Percentiles rank a stretch among this genome's conserved stretches.
These are phyloP conservation scores for Tarsius wallacei DNA, from an alignment of 2,797 vertebrate species.

Conservation along the genomic window DNA sequence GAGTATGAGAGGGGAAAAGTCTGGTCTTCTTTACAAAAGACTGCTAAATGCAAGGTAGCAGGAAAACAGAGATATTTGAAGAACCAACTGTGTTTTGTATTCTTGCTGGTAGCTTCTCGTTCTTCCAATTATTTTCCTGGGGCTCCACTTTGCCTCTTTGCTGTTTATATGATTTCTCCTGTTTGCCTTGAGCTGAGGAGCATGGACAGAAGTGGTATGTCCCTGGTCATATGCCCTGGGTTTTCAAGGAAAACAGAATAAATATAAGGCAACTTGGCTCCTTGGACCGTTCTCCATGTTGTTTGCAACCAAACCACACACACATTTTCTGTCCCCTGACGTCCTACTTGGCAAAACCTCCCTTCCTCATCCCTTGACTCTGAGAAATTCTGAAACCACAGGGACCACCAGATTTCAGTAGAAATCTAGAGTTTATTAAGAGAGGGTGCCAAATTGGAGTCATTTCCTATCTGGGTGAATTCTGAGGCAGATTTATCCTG, in stretches of 20 bases:
- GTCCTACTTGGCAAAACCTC: background rate
- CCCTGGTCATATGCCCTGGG: too few species aligned
- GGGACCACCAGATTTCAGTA: background rate
- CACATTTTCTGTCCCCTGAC: background rate
- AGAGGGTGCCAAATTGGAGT: background rate
- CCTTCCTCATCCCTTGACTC: background rate
- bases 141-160: background rate
- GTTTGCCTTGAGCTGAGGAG: background rate
- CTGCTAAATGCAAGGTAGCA: background rate
- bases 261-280: background rate
- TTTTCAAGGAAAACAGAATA: background rate
- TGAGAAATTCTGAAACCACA: background rate
- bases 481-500: background rate
- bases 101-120: background rate
- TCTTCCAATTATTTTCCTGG: background rate
- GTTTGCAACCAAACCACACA: background rate
- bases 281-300: background rate
- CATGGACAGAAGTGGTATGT: background rate
- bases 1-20: conserved; percentile 68
- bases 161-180: background rate
- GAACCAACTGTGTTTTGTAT: background rate
- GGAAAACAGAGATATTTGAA: background rate
- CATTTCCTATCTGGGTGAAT: conserved; percentile 10
- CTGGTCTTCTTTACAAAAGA: background rate
- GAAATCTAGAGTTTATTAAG: conserved; percentile 3